Evolutionary conservation across 92 coral and sea anemone genomes (phyloP).

Genomic region (Pocillopora grandis): DNA sequence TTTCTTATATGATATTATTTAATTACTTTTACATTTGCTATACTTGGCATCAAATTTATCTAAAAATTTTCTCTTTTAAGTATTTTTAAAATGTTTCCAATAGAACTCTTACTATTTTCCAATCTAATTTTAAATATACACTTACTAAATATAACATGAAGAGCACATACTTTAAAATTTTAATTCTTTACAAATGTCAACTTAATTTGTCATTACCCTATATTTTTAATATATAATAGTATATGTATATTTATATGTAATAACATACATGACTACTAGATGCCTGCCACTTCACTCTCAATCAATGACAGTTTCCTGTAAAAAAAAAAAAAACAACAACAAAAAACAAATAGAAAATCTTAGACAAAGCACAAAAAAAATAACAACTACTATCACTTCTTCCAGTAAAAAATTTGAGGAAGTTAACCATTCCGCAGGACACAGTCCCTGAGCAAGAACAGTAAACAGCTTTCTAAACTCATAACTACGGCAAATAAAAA

Average conservation of each 20-base stretch:
- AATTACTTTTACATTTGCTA: background rate
- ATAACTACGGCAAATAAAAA: too few relatives aligned
- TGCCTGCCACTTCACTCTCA: conserved; percentile 6
- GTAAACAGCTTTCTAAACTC: too few relatives aligned
- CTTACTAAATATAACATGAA: background rate
- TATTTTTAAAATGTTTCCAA: conserved; percentile 12
- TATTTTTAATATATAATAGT: background rate
- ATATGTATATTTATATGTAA: conserved; percentile 1
- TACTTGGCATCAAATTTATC: background rate
- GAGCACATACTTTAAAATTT: conserved; percentile 15
- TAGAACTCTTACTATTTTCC: conserved; percentile 13
- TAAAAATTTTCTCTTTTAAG: background rate
- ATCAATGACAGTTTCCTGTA: conserved; percentile 39
- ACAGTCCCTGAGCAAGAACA: too few relatives aligned
- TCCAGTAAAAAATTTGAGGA: too few relatives aligned
- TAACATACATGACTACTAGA: conserved; percentile 15
- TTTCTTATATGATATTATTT: background rate
- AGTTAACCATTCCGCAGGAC: too few relatives aligned
- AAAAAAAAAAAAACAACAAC: background rate
- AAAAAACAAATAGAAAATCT: background rate
- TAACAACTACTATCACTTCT: background rate
- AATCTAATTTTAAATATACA: conserved; percentile 22
- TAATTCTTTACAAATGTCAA: background rate
- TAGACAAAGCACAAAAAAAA: background rate
- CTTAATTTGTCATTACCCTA: conserved; percentile 9